Percentiles rank a stretch among this genome's conserved stretches.
phyloP scores from a whole-genome alignment of 2,113 vertebrate species.

The Hydrochoerus hydrochaeris region DNA sequence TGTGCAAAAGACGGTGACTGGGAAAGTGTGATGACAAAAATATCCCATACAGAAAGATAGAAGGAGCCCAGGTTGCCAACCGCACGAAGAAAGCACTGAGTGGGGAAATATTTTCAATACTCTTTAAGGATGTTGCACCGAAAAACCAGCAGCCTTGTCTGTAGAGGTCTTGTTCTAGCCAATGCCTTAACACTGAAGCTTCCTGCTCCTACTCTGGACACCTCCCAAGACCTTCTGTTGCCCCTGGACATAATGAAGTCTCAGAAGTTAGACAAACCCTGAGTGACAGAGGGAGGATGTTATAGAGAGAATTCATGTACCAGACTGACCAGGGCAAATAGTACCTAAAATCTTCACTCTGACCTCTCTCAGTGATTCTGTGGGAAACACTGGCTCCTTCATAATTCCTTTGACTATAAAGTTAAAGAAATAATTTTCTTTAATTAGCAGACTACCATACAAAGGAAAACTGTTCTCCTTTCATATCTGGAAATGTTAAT shows the following conservation, averaged over 20 bases:
- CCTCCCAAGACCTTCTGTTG: not conserved
- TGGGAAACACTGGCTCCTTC: not conserved
- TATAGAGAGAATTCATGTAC: not conserved
- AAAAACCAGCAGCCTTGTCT: slow-evolving; percentile 25
- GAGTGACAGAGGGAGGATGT: not conserved
- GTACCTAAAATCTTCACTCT: not conserved
- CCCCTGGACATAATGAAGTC: not conserved
- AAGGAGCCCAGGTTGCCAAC: not conserved
- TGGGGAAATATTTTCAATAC: not conserved
- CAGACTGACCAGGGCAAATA: not conserved
- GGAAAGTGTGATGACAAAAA: not conserved
- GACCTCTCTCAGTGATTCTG: not conserved
- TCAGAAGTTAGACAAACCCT: not conserved
- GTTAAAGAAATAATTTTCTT: not conserved
- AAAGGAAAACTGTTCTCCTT: not conserved
- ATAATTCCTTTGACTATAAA: not conserved
- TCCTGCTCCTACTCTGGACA: not conserved
- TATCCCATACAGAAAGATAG: not conserved
- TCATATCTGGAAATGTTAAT: not conserved
- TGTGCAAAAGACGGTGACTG: not conserved
- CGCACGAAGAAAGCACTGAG: not conserved
- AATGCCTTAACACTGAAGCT: not conserved
- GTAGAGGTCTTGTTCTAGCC: not conserved
- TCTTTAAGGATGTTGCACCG: not conserved
- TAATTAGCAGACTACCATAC: not conserved